phyloP scores from a whole-genome alignment of 30 jellyfish, hydroid and myxozoan genomes.

The Turritopsis dohrnii region DNA sequence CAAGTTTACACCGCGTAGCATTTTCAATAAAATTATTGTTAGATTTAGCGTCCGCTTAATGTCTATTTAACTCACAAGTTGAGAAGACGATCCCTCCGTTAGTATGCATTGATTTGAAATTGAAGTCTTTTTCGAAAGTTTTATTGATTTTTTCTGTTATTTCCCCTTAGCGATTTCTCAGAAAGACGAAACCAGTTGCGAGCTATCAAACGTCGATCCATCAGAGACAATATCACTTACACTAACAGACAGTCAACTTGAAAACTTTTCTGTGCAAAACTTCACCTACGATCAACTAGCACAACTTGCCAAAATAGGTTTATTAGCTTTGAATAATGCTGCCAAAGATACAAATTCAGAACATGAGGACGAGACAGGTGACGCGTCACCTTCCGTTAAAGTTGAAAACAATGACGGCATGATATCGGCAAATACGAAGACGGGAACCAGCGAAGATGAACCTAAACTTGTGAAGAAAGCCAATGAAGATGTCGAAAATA shows the following conservation, averaged over 20 bases:
- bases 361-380: neutral
- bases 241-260: constrained; percentile 80
- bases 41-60: too few species aligned
- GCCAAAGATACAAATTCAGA: constrained; percentile 34
- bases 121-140: neutral
- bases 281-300: constrained; percentile 87
- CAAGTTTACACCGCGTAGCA: too few species aligned
- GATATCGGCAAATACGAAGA: neutral
- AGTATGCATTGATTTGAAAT: neutral
- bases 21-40: too few species aligned
- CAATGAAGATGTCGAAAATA: neutral
- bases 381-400: neutral
- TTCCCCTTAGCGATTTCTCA: neutral
- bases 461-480: neutral
- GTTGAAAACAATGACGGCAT: neutral
- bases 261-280: constrained; percentile 81
- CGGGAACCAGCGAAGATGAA: neutral
- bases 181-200: neutral
- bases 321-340: constrained; percentile 79
- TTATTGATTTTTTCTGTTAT: neutral
- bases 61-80: too few species aligned
- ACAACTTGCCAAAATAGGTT: constrained; percentile 91
- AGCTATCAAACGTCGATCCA: constrained; percentile 31
- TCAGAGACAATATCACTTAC: constrained; percentile 67
- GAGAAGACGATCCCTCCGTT: too few species aligned